phyloP scores from a whole-genome alignment of 1,140 invertebrate genomes.

The Lepidurus couesii region DNA sequence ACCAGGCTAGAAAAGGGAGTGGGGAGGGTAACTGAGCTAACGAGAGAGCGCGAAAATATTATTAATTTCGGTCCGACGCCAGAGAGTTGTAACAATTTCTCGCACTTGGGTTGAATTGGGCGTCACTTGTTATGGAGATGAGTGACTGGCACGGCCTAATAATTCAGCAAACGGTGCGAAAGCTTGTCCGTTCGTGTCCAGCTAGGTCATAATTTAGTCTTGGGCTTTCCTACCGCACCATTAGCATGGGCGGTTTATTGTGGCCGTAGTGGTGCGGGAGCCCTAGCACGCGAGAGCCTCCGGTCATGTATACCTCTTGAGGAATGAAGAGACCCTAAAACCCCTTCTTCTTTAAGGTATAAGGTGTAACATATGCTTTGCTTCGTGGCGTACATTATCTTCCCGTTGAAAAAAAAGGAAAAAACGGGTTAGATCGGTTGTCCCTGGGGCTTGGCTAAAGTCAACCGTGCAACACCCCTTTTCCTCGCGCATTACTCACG shows the following conservation, averaged over 20 bases:
- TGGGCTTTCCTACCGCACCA: background rate
- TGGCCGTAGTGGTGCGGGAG: slow-evolving; percentile 22
- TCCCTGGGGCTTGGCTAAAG: background rate
- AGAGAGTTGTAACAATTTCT: background rate
- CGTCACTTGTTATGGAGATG: background rate
- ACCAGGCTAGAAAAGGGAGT: background rate
- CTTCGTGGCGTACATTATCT: background rate
- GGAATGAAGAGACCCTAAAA: background rate
- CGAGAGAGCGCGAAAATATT: background rate
- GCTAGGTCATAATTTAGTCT: slow-evolving; percentile 15
- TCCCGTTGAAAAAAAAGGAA: background rate
- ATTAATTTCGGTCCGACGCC: background rate
- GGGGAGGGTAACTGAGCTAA: background rate
- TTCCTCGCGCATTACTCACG: background rate
- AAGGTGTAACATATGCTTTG: background rate
- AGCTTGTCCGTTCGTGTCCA: slow-evolving; percentile 15
- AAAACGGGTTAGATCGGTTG: slow-evolving; percentile 8
- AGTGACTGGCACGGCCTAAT: background rate
- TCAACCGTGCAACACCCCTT: slow-evolving; percentile 17
- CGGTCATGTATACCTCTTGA: background rate
- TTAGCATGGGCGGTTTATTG: slow-evolving; percentile 13
- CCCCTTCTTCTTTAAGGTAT: background rate
- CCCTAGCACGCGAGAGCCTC: background rate
- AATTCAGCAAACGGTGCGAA: slow-evolving; percentile 7
- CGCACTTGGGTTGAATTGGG: background rate